These are phyloP conservation scores for Rafetus swinhoei DNA, from an alignment of 2,113 vertebrate species.

Conservation along the genomic window DNA sequence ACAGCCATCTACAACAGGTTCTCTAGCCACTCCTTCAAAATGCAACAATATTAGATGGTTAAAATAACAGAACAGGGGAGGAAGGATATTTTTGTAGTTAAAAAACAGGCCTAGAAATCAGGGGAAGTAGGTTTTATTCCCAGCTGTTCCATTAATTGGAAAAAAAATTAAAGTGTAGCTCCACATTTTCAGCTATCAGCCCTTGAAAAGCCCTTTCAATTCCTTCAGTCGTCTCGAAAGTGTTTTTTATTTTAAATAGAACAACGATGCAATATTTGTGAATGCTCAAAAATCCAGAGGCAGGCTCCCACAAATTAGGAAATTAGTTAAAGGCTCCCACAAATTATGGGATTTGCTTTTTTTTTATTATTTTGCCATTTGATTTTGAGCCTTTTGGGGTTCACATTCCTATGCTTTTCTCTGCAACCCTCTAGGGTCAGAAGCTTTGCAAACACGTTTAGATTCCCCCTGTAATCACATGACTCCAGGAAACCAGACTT, in stretches of 20 bases:
- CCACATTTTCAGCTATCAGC: neutral
- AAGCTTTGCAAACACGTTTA: neutral
- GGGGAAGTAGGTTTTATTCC: neutral
- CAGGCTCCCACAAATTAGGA: neutral
- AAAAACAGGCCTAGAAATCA: neutral
- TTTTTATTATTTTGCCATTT: neutral
- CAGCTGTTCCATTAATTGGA: neutral
- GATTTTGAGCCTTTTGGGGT: neutral
- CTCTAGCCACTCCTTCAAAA: rapidly evolving
- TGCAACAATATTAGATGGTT: neutral
- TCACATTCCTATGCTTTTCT: neutral
- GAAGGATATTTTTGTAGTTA: neutral
- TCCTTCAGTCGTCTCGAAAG: neutral
- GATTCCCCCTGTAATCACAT: neutral
- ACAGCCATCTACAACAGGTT: neutral
- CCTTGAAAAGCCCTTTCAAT: neutral
- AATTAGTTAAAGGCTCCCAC: neutral
- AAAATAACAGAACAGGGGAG: neutral
- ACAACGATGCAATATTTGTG: neutral
- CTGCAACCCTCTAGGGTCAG: neutral
- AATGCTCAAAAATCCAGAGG: neutral
- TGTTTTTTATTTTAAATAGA: neutral
- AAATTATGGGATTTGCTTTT: neutral
- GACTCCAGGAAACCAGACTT: neutral
- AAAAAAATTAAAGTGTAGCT: neutral